These are phyloP conservation scores for Quadroppia sp. DNA, from an alignment of 2,888 invertebrate species.

Conservation along the genomic window DNA sequence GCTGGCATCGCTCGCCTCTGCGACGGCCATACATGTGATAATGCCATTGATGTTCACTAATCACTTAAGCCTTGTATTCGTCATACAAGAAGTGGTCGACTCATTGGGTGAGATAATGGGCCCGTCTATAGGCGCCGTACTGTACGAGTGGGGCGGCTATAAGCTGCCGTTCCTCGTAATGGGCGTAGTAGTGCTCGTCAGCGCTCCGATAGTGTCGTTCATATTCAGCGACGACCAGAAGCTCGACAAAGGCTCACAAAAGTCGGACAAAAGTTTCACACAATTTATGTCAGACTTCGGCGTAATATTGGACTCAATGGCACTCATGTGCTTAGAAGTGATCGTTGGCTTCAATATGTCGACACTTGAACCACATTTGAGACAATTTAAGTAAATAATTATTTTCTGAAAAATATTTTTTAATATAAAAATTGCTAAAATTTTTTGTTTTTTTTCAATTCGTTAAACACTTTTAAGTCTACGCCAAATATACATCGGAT, in stretches of 20 bases:
- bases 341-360: slow-evolving; percentile 78
- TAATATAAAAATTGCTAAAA: not conserved
- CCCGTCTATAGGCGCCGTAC: slow-evolving; percentile 79
- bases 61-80: slow-evolving; percentile 61
- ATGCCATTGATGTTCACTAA: slow-evolving; percentile 82
- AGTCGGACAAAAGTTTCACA: slow-evolving; percentile 32
- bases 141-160: slow-evolving; percentile 65
- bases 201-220: slow-evolving; percentile 69
- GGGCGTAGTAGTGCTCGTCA: slow-evolving; percentile 68
- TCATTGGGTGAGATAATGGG: slow-evolving; percentile 82
- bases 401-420: slow-evolving; percentile 51
- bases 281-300: slow-evolving; percentile 41
- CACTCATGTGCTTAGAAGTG: slow-evolving; percentile 45
- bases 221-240: slow-evolving; percentile 68
- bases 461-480: not conserved
- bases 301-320: slow-evolving; percentile 43
- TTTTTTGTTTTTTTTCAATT: slow-evolving; percentile 27
- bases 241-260: not conserved
- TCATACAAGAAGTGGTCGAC: slow-evolving; percentile 79
- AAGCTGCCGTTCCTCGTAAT: slow-evolving; percentile 74
- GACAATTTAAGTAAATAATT: slow-evolving; percentile 54
- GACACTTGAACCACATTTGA: slow-evolving; percentile 80
- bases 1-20: slow-evolving; percentile 77
- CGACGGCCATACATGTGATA: slow-evolving; percentile 80
- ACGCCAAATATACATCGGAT: too few relatives aligned